phyloP scores from a whole-genome alignment of 2,888 invertebrate species.

The Embidobia sp. region DNA sequence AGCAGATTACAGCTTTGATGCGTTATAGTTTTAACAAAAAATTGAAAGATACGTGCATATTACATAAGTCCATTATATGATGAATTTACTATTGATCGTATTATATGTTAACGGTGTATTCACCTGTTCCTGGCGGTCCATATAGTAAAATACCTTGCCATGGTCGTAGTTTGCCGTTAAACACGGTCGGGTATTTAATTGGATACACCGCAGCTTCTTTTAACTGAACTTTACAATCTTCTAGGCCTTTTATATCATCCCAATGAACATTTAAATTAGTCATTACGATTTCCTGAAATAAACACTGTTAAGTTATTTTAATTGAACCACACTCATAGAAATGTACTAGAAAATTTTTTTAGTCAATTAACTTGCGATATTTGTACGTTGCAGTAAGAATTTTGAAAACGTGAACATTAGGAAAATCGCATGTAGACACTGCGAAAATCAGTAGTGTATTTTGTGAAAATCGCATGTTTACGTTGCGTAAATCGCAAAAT shows the following conservation, averaged over 20 bases:
- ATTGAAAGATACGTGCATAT: constrained; percentile 14
- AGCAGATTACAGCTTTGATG: constrained; percentile 12
- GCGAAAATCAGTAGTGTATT: too few species aligned
- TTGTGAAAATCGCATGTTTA: too few species aligned
- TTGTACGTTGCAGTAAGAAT: too few species aligned
- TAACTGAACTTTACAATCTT: constrained; percentile 88
- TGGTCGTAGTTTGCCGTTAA: constrained; percentile 87
- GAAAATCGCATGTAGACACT: too few species aligned
- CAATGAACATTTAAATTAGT: constrained; percentile 87
- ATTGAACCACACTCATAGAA: too few species aligned
- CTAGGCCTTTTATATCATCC: constrained; percentile 91
- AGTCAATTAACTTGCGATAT: too few species aligned
- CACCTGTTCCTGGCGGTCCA: constrained; percentile 90
- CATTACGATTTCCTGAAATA: constrained; percentile 86
- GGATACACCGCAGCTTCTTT: constrained; percentile 95
- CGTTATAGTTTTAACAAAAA: constrained; percentile 6
- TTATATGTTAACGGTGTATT: constrained; percentile 13
- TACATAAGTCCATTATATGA: constrained; percentile 33
- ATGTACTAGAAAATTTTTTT: background rate
- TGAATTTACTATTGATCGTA: constrained; percentile 31
- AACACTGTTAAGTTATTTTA: too few species aligned
- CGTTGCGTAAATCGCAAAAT: too few species aligned
- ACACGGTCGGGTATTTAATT: constrained; percentile 87
- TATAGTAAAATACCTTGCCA: constrained; percentile 89
- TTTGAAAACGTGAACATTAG: too few species aligned